A percentile compares a stretch with the other conserved stretches of the same genome.
Conservation (phyloP, 2,113 vertebrate genomes). For the Gymnorhina tibicen region DNA sequence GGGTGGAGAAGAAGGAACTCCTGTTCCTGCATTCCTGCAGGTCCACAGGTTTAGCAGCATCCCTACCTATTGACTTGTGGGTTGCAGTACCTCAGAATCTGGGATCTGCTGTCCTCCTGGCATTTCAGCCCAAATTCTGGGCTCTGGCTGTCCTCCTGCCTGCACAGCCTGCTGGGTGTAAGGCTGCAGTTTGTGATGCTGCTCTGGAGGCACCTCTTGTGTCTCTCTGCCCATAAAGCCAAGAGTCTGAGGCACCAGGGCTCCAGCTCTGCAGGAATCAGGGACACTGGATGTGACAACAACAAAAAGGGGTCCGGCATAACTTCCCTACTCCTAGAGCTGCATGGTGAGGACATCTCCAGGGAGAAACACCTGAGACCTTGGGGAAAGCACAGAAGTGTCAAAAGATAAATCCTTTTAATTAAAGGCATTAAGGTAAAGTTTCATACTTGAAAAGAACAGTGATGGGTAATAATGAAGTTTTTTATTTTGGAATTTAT, state of each 20-base stretch:
- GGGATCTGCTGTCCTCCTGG: not conserved
- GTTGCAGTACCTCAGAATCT: not conserved
- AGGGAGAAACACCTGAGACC: not conserved
- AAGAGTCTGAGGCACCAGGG: not conserved
- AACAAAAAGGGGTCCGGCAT: not conserved
- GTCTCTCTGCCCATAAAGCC: not conserved
- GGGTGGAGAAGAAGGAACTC: not conserved
- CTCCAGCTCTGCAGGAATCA: not conserved
- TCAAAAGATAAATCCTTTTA: not conserved
- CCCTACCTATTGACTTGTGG: not conserved
- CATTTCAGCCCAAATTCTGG: not conserved
- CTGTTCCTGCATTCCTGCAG: not conserved
- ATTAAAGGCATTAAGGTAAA: not conserved
- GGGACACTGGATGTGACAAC: not conserved
- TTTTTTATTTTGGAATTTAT: not conserved
- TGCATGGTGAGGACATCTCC: not conserved
- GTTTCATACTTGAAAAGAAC: not conserved
- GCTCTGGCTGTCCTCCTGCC: not conserved
- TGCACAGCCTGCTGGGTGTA: fast-evolving
- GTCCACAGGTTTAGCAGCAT: not conserved
- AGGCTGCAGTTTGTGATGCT: not conserved
- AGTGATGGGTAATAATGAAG: not conserved
- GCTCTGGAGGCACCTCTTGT: not conserved
- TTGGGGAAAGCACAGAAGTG: not conserved
- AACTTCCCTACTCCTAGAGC: not conserved